Evolutionary conservation across 2,113 vertebrate species (phyloP).

Genomic region (Mionectes macconnelli): DNA sequence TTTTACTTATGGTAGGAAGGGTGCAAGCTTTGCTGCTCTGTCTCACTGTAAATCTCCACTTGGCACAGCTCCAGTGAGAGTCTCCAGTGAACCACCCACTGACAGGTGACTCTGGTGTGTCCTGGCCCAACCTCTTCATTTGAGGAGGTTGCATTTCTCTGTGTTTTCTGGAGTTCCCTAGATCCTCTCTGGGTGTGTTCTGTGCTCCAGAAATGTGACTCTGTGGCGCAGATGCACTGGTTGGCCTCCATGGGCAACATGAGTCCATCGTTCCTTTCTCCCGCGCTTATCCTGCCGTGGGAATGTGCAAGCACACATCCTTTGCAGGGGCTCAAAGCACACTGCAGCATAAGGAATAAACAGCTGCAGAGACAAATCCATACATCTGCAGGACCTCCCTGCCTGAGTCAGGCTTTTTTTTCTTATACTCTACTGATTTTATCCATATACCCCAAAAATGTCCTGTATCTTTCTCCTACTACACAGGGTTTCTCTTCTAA

Average conservation of each 20-base stretch:
- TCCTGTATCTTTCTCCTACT: not conserved
- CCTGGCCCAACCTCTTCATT: not conserved
- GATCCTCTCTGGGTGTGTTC: not conserved
- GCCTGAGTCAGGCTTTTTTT: not conserved
- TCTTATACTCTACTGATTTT: not conserved
- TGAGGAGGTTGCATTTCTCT: not conserved
- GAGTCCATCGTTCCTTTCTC: not conserved
- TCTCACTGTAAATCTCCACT: not conserved
- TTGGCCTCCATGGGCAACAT: accelerated
- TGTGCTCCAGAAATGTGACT: not conserved
- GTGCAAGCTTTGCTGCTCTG: not conserved
- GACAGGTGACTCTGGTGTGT: not conserved
- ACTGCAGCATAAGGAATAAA: not conserved
- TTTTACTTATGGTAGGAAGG: not conserved
- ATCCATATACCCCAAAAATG: not conserved
- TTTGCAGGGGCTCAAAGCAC: not conserved
- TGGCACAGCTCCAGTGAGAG: not conserved
- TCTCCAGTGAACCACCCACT: not conserved
- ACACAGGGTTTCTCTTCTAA: not conserved
- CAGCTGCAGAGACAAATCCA: not conserved
- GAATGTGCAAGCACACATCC: accelerated
- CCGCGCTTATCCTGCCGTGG: not conserved
- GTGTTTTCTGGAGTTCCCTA: not conserved
- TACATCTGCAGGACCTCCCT: not conserved
- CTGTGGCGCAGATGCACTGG: not conserved